phyloP scores from a whole-genome alignment of 2,113 vertebrate genomes.

The Lutjanus erythropterus region DNA sequence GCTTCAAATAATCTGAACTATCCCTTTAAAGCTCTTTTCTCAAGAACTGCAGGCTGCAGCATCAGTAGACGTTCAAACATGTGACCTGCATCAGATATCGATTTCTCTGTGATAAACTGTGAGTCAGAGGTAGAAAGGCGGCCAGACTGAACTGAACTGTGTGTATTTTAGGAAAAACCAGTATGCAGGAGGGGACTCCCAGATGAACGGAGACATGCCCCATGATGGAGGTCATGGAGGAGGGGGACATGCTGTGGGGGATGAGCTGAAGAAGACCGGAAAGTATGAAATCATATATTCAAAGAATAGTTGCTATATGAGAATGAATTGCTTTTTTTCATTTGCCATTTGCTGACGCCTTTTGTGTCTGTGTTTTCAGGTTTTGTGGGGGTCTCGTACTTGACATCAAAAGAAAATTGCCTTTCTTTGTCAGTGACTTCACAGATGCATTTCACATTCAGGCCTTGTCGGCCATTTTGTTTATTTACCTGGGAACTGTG shows the following conservation, averaged over 20 bases:
- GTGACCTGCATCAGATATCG: background rate
- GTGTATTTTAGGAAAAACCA: constrained; percentile 91
- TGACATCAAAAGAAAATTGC: constrained; percentile 96
- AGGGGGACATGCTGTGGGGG: constrained; percentile 90
- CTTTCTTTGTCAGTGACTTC: constrained; percentile 96
- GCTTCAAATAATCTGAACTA: too few species aligned
- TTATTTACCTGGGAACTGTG: constrained; percentile 98
- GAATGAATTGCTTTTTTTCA: background rate
- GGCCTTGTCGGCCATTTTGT: constrained; percentile 94
- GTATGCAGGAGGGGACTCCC: constrained; percentile 92
- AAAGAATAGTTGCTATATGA: background rate
- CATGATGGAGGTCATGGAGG: constrained; percentile 90
- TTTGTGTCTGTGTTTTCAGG: constrained; percentile 73
- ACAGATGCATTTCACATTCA: constrained; percentile 96
- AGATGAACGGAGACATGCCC: constrained; percentile 96
- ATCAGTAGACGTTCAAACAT: background rate
- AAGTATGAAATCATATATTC: constrained; percentile 79
- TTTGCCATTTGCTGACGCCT: background rate
- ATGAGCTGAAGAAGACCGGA: constrained; percentile 93
- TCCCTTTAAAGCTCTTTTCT: background rate
- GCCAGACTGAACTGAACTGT: background rate
- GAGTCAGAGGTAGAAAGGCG: background rate
- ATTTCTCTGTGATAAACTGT: background rate
- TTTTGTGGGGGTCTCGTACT: constrained; percentile 97
- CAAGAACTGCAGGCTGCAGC: background rate